These are phyloP conservation scores for Cotesia vestalis DNA, from an alignment of 1,140 invertebrate genomes.

Conservation along the genomic window DNA sequence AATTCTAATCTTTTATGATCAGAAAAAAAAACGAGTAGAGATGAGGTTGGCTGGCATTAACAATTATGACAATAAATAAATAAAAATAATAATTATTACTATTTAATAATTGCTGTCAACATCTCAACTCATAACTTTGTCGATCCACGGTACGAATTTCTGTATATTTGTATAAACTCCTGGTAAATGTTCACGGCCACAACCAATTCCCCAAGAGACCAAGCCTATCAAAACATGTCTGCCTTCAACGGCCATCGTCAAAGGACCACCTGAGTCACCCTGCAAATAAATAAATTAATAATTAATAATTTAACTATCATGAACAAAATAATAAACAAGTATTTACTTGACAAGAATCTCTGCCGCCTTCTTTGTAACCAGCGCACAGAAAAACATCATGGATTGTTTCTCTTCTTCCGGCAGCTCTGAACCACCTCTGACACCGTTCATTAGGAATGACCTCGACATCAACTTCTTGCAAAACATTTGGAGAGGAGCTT, in stretches of 20 bases:
- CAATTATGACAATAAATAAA: slow-evolving; percentile 4
- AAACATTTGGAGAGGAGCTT: slow-evolving; percentile 78
- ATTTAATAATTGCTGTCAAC: not conserved
- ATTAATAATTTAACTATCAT: slow-evolving; percentile 7
- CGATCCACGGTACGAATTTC: slow-evolving; percentile 92
- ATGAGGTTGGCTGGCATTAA: slow-evolving; percentile 21
- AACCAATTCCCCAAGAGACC: slow-evolving; percentile 92
- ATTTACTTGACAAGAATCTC: slow-evolving; percentile 72
- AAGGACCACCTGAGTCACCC: slow-evolving; percentile 85
- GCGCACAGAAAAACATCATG: slow-evolving; percentile 94
- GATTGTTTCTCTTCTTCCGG: slow-evolving; percentile 88
- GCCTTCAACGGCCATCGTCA: slow-evolving; percentile 83
- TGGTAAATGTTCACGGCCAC: slow-evolving; percentile 87
- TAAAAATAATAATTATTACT: too few species aligned
- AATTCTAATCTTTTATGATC: not conserved
- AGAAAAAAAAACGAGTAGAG: slow-evolving; percentile 10
- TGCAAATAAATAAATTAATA: slow-evolving; percentile 51
- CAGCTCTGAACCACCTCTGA: slow-evolving; percentile 89
- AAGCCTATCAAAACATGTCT: slow-evolving; percentile 85
- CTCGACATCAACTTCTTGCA: slow-evolving; percentile 70
- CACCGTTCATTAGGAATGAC: slow-evolving; percentile 91
- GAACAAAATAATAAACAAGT: slow-evolving; percentile 20
- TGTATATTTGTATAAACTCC: slow-evolving; percentile 92
- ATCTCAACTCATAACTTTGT: slow-evolving; percentile 76
- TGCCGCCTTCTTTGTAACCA: slow-evolving; percentile 84